Base-by-base conservation (phyloP, 2,888 invertebrate species). In the Aradus depressus region DNA sequence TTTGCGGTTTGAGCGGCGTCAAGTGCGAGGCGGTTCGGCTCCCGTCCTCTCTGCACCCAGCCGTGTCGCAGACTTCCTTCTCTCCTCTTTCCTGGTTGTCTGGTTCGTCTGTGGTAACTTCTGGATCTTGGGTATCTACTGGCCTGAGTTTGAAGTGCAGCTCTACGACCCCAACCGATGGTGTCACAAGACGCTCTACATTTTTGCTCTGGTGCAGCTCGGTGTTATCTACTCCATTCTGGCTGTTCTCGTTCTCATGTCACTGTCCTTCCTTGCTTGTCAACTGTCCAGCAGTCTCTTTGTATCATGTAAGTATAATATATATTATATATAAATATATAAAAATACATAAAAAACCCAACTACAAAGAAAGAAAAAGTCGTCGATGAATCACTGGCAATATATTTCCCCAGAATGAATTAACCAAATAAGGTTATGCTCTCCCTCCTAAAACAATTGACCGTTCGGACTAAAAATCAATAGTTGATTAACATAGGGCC, bases 21-120 rank as follows among this genome's bases (percentile, higher is more conserved):
- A 66, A 52, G 66, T 66, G 19, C 63, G 67, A 19, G 64, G 65
- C 28, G 53, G 58, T 25, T 58, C 60, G 26, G 59, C 60, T 19
- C 57, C 61, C 12, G 61, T 62, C 26, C 64, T 38, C 51, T 71
- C 44, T 65, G 78, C 70, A 62, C 77, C 72, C 55, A 80, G 70
- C 63, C 77, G 69, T 59, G 71, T 80, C 54, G 80, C 81, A 8
- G 81, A 82, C 58, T 68, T 76, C 14, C 71, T 71, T 2, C 73
- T 87, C n/a, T 78, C 80, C 23, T 64, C 76, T 45, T 83, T 87
- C 65, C 73, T 86, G 5, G 66, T 80, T 61, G 72, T 73, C 42
- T 87, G 87, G 86, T 87, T 87, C 64, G 76, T 75, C 0, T 72
- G 80, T 63, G 87, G 86, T 23, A 86, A 85, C 68, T 79, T 79